These are phyloP conservation scores for Patagioenas fasciata DNA, from an alignment of 2,113 vertebrate genomes.

Conservation along the genomic window DNA sequence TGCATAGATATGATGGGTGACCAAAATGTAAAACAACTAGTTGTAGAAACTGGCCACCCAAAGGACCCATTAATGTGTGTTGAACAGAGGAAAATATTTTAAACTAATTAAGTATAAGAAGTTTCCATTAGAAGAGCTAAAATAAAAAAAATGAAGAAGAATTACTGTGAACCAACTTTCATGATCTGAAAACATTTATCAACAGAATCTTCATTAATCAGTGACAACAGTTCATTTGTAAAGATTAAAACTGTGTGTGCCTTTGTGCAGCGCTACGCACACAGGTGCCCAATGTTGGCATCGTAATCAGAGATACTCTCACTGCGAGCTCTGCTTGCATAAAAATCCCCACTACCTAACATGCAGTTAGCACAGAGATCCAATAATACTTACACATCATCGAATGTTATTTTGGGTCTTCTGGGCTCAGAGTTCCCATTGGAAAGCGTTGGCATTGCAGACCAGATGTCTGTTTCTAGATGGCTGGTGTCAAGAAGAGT, in stretches of 20 bases:
- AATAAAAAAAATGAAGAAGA: constrained; percentile 23
- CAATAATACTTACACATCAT: constrained; percentile 86
- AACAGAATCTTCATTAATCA: constrained; percentile 48
- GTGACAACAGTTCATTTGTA: constrained; percentile 33
- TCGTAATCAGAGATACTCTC: not conserved
- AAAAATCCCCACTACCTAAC: not conserved
- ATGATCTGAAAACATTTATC: constrained; percentile 52
- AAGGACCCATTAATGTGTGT: constrained; percentile 31
- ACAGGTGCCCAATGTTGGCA: not conserved
- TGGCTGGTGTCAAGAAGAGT: constrained; percentile 85
- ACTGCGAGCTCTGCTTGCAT: not conserved
- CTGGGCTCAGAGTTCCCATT: constrained; percentile 82
- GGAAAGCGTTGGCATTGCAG: constrained; percentile 75
- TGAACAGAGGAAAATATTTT: constrained; percentile 26
- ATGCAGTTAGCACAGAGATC: not conserved
- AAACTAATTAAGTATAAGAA: constrained; percentile 15
- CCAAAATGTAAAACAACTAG: constrained; percentile 31
- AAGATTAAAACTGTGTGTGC: constrained; percentile 43
- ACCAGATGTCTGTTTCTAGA: constrained; percentile 86
- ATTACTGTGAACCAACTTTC: not conserved
- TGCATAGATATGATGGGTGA: constrained; percentile 22
- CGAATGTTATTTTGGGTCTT: constrained; percentile 90
- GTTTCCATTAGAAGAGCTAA: constrained; percentile 2
- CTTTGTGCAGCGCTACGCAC: not conserved
- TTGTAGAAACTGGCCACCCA: constrained; percentile 15